A percentile compares a stretch with the other conserved stretches of the same genome.
These are phyloP conservation scores for Crotalus helleri DNA, from an alignment of 2,113 vertebrate species.

Conservation along the genomic window DNA sequence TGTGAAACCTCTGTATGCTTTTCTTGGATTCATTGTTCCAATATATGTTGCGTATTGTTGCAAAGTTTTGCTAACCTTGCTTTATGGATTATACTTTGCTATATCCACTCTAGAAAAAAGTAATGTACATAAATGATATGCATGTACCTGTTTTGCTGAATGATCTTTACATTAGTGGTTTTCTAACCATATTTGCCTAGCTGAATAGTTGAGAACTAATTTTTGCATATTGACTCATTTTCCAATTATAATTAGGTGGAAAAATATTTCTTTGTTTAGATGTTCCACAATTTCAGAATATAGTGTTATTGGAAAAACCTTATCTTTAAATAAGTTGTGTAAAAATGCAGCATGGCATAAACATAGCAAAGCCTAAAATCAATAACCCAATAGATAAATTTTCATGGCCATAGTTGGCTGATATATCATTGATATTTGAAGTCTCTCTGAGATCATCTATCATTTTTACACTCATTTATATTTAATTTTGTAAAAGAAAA, in stretches of 20 bases:
- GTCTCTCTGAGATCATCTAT: neutral
- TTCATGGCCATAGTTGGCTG: neutral
- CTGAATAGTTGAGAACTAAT: neutral
- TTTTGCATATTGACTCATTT: neutral
- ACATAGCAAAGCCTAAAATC: neutral
- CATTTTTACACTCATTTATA: neutral
- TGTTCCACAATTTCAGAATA: neutral
- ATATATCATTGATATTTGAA: neutral
- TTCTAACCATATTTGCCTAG: neutral
- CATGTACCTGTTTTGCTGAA: neutral
- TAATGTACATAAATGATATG: neutral
- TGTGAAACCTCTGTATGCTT: neutral
- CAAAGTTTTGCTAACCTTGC: neutral
- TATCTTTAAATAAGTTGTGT: neutral
- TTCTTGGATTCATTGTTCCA: neutral
- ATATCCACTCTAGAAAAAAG: neutral
- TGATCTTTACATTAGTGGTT: neutral
- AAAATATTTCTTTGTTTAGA: neutral
- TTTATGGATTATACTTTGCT: neutral
- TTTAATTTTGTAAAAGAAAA: slow-evolving; percentile 13
- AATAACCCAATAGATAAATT: neutral
- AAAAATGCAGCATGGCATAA: neutral
- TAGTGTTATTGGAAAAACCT: neutral
- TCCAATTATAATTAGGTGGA: neutral
- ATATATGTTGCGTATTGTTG: neutral